Evolutionary conservation across 2,888 invertebrate genomes (phyloP).

Genomic region (Coelopa pilipes): DNA sequence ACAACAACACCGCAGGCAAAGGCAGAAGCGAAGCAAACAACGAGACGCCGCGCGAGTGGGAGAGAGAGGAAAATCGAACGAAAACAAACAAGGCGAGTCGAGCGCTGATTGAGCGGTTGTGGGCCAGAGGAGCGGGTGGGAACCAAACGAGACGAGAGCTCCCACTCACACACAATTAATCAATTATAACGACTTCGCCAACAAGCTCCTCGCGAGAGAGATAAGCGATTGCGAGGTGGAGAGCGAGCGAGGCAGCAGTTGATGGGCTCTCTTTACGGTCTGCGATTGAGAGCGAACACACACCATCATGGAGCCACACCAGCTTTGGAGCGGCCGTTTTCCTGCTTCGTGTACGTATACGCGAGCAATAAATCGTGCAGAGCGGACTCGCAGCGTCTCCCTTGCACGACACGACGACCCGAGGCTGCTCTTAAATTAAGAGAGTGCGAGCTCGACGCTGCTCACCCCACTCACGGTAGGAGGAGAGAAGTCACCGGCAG

Average conservation of each 20-base stretch:
- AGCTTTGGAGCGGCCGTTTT: too few species aligned
- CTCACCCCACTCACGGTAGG: constrained; percentile 12
- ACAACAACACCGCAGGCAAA: too few species aligned
- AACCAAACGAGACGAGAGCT: constrained; percentile 11
- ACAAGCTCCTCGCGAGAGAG: background rate
- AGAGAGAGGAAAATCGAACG: background rate
- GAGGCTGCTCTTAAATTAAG: background rate
- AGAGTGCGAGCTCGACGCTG: too few species aligned
- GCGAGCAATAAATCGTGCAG: background rate
- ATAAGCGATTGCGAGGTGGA: background rate
- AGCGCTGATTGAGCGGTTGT: too few species aligned
- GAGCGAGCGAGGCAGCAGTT: background rate
- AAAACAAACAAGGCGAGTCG: background rate
- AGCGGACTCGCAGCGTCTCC: too few species aligned
- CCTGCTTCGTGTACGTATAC: background rate
- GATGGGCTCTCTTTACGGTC: background rate
- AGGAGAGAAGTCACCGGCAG: constrained; percentile 29
- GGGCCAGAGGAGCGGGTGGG: too few species aligned
- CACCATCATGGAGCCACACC: too few species aligned
- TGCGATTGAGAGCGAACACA: too few species aligned
- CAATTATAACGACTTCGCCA: constrained; percentile 22
- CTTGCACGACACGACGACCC: background rate
- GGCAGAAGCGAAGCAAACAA: background rate
- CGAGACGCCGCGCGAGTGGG: background rate
- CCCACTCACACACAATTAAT: constrained; percentile 43